phyloP scores from a whole-genome alignment of 2,888 invertebrate species.

The Marronus borbonicus region DNA sequence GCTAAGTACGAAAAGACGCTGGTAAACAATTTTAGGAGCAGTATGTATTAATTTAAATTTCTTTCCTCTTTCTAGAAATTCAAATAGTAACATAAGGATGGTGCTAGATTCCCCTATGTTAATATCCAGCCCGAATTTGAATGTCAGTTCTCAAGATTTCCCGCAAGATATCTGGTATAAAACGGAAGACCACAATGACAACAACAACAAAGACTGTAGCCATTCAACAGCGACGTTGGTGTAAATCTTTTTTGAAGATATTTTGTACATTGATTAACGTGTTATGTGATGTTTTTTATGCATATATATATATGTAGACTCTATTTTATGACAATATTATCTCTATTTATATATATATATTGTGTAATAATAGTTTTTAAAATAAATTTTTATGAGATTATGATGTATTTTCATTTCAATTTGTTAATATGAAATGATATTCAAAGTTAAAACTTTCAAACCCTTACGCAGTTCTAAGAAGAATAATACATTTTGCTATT shows the following conservation, averaged over 20 bases:
- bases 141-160: slow-evolving; percentile 14
- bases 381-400: slow-evolving; percentile 21
- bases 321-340: slow-evolving; percentile 30
- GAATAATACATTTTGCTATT: too few relatives aligned
- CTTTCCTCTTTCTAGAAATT: slow-evolving; percentile 8
- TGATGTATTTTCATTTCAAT: not conserved
- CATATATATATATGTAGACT: slow-evolving; percentile 17
- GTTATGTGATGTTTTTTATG: slow-evolving; percentile 32
- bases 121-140: slow-evolving; percentile 9
- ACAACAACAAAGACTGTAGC: slow-evolving; percentile 34
- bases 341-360: slow-evolving; percentile 24
- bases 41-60: not conserved
- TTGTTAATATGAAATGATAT: not conserved
- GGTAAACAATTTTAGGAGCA: not conserved
- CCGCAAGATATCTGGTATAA: slow-evolving; percentile 38
- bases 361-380: slow-evolving; percentile 24
- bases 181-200: slow-evolving; percentile 43
- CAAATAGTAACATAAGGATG: slow-evolving; percentile 35
- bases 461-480: too few relatives aligned
- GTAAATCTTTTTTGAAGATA: slow-evolving; percentile 31
- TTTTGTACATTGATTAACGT: slow-evolving; percentile 29
- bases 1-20: too few relatives aligned
- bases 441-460: too few relatives aligned
- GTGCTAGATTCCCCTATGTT: slow-evolving; percentile 16
- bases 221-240: slow-evolving; percentile 48